phyloP scores from a whole-genome alignment of 2,113 vertebrate species.

The Cettia cetti region DNA sequence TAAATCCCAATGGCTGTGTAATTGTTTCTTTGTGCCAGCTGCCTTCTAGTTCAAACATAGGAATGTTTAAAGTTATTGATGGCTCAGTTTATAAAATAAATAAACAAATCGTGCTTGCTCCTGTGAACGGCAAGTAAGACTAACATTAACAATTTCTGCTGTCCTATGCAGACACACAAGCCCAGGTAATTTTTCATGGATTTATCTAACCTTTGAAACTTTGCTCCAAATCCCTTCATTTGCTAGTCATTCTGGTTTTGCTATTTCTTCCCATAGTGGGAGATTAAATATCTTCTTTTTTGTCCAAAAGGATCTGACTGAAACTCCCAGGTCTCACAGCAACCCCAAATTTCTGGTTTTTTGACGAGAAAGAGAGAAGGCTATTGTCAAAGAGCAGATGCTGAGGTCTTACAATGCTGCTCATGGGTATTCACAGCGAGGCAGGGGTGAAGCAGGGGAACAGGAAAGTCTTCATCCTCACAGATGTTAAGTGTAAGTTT shows the following conservation, averaged over 20 bases:
- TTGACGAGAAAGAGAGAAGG: background rate
- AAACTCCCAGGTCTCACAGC: background rate
- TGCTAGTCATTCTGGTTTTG: background rate
- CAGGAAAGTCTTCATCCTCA: background rate
- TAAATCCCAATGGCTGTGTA: conserved; percentile 38
- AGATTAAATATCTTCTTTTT: background rate
- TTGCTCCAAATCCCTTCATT: background rate
- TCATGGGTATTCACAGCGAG: background rate
- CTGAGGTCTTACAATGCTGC: background rate
- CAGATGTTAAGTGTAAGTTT: background rate
- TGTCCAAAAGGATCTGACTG: background rate
- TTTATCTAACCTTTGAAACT: background rate
- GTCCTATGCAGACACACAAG: background rate
- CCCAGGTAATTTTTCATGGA: background rate
- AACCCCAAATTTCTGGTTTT: background rate
- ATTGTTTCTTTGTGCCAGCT: conserved; percentile 53
- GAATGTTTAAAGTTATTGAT: conserved; percentile 60
- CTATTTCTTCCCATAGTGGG: background rate
- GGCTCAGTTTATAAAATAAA: conserved; percentile 51
- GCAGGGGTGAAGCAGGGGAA: background rate
- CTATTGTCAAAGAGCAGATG: conserved; percentile 37
- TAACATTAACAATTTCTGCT: background rate
- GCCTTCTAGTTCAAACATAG: conserved; percentile 39
- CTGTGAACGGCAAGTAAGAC: background rate
- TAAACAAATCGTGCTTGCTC: background rate